Base-by-base conservation (phyloP, 2,888 invertebrate species). In the Cephus pygmeus region DNA sequence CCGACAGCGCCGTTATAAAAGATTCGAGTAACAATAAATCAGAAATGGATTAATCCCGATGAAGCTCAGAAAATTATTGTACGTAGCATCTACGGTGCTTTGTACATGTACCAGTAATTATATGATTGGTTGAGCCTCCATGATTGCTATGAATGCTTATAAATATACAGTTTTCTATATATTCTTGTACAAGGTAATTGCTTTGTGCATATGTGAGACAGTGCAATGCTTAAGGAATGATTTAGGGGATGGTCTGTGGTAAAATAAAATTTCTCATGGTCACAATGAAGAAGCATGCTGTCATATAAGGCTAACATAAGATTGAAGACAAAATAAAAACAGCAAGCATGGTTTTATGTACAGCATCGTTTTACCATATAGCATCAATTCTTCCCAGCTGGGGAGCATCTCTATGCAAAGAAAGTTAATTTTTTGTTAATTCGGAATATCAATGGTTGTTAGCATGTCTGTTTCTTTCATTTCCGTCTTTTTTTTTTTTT, bases 381-480 rank as follows among this genome's bases (percentile, higher is more conserved):
- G 88, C 90, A 91, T 90, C 89, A 91, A 85, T 85, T 91, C 91
- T 90, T 91, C 91, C 91, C 91, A 91, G 89, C 89, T 91, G 80
- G 90, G 91, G 88, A 91, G 91, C 88, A 82, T 91, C 87, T 91
- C 91, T 91, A 90, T 85, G 85, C 86, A 88, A 86, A 90, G 83
- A 88, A 85, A 86, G 85, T 85, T 79, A 78, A 82, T 82, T 82
- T 79, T 73, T 71, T 15, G 34, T 69, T 35, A 76, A 69, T 34
- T 56, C 23, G 56, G 23, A 56, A 56, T 23, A 6, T 56, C 9
- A 23, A 56, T 56, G 56, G 23, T 23, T 23, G 23, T 56, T 56
- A 56, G 23, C 56, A 56, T 56, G 56, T 56, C 2, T 56, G 2
- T 56, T 56, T 23, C 23, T 56, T 56, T 56, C 23, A 2, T 23